These are phyloP conservation scores for Varroa destructor DNA, from an alignment of 1,140 invertebrate species.

Conservation along the genomic window DNA sequence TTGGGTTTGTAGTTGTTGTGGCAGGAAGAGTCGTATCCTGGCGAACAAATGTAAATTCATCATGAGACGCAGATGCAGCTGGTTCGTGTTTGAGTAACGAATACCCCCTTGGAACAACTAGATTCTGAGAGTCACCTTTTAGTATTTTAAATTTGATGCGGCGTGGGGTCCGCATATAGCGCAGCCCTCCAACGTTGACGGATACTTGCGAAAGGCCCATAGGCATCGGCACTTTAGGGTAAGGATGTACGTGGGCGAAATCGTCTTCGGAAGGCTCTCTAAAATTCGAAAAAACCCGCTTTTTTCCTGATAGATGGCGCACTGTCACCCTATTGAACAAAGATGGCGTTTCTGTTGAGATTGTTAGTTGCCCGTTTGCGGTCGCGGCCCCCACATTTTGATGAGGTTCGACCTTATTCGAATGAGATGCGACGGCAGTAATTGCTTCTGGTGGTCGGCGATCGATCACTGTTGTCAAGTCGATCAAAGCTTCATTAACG, in stretches of 20 bases:
- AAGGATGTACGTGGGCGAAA: slow-evolving; percentile 7
- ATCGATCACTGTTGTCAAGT: too few species aligned
- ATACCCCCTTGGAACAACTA: neutral
- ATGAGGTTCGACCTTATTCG: slow-evolving; percentile 15
- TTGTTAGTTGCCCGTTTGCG: neutral
- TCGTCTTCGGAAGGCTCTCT: neutral
- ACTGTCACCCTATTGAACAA: neutral
- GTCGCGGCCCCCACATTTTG: neutral
- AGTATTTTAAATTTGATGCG: slow-evolving; percentile 10
- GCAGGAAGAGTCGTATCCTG: neutral
- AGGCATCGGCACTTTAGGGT: slow-evolving; percentile 14
- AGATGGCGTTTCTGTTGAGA: slow-evolving; percentile 11
- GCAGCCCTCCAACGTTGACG: neutral
- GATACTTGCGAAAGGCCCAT: neutral
- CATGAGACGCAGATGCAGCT: slow-evolving; percentile 14
- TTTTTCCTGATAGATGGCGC: neutral
- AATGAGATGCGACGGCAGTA: neutral
- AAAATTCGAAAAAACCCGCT: neutral
- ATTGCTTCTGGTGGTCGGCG: too few species aligned
- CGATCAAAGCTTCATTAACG: too few species aligned
- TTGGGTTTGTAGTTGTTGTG: neutral
- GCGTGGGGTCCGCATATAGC: slow-evolving; percentile 6
- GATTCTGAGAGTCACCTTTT: neutral
- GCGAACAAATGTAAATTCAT: slow-evolving; percentile 23
- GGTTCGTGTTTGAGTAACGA: neutral